phyloP scores from a whole-genome alignment of 2,797 vertebrate species.

The Huso huso region DNA sequence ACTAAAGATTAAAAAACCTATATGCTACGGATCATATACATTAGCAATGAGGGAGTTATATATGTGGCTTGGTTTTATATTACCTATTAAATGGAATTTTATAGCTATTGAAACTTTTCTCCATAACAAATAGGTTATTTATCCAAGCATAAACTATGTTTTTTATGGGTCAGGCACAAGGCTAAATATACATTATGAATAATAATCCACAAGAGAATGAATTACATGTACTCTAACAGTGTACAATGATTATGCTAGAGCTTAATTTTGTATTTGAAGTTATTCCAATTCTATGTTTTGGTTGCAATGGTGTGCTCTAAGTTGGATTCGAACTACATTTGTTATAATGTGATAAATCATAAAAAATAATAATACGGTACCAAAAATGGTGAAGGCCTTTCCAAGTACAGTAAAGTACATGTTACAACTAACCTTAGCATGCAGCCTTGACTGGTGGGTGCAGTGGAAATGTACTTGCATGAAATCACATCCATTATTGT shows the following conservation, averaged over 20 bases:
- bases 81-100: background rate
- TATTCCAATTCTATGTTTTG: no score
- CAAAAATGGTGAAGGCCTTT: no score
- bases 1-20: background rate
- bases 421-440: no score
- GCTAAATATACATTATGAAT: background rate
- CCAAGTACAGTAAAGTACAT: no score
- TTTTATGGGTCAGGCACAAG: background rate
- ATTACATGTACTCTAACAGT: background rate
- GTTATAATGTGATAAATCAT: background rate
- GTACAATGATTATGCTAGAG: background rate
- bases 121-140: background rate
- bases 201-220: background rate
- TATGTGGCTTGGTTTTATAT: background rate
- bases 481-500: no score
- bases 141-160: background rate
- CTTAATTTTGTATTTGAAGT: background rate
- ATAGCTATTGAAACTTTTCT: background rate
- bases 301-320: background rate
- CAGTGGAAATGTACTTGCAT: no score
- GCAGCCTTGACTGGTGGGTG: no score
- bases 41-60: conserved; percentile 4
- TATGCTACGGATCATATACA: background rate
- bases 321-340: background rate
- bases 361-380: background rate